Evolutionary conservation across 2,113 vertebrate genomes (phyloP).

Genomic region (Hystrix cristata): DNA sequence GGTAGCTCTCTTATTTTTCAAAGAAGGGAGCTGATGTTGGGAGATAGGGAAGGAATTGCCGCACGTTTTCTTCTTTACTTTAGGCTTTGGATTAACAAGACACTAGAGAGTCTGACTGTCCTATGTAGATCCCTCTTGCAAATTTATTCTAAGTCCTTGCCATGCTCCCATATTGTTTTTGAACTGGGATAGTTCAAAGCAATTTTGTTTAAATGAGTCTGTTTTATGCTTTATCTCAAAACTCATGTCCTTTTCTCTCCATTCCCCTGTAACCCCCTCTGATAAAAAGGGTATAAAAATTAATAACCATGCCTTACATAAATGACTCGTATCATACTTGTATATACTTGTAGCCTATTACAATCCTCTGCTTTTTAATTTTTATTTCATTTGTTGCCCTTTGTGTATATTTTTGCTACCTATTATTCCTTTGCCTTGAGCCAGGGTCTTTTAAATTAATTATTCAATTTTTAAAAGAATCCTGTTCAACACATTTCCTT

Average conservation of each 20-base stretch:
- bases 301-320: not conserved
- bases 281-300: not conserved
- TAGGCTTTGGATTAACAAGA: not conserved
- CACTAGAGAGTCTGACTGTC: not conserved
- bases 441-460: not conserved
- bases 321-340: not conserved
- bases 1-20: not conserved
- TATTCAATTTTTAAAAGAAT: not conserved
- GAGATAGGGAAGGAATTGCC: not conserved
- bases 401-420: not conserved
- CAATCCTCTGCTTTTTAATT: not conserved
- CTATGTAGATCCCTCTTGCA: not conserved
- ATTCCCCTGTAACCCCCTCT: not conserved
- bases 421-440: slow-evolving; percentile 22
- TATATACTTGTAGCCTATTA: not conserved
- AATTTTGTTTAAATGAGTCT: not conserved
- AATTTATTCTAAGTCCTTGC: slow-evolving; percentile 49
- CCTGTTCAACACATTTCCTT: not conserved
- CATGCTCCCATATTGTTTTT: not conserved
- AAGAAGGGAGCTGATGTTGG: not conserved
- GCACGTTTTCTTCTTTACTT: not conserved
- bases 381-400: not conserved
- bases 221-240: slow-evolving; percentile 53
- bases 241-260: not conserved
- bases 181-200: slow-evolving; percentile 20